Percentiles rank a stretch among this genome's conserved stretches.
phyloP scores from a whole-genome alignment of 2,797 vertebrate genomes.

The Catamblyrhynchus diadema region DNA sequence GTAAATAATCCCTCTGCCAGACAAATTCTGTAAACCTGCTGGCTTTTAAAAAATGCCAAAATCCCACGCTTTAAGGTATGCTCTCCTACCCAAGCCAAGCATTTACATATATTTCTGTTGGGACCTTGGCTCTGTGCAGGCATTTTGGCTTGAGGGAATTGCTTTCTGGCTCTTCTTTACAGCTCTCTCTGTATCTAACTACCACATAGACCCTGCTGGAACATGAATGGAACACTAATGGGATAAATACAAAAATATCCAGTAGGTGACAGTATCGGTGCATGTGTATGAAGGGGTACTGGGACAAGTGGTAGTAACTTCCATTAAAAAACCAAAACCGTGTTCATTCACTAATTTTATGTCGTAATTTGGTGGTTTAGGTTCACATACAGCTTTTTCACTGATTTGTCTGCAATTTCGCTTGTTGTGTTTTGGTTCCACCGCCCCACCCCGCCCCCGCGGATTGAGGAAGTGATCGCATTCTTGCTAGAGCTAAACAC shows the following conservation, averaged over 20 bases:
- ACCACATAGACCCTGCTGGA: background rate
- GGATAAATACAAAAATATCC: background rate
- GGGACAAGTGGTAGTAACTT: background rate
- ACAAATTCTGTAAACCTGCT: background rate
- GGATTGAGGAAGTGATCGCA: background rate
- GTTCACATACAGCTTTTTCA: background rate
- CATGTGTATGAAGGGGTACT: background rate
- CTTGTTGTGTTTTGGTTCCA: background rate
- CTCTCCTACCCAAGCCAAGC: background rate
- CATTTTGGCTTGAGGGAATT: background rate
- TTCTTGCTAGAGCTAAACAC: background rate
- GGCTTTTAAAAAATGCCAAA: background rate
- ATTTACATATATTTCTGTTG: background rate
- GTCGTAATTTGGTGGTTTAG: background rate
- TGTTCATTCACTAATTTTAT: background rate
- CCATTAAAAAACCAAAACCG: accelerated
- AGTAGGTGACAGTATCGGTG: background rate
- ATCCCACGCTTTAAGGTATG: accelerated
- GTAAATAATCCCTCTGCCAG: background rate
- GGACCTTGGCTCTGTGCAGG: background rate
- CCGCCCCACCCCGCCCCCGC: accelerated
- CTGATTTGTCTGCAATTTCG: background rate
- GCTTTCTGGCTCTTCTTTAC: background rate
- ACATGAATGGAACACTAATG: background rate
- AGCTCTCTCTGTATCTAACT: background rate